A percentile compares a stretch with the other conserved stretches of the same genome.
Evolutionary conservation across 2,113 vertebrate genomes (phyloP).

Genomic region (Pomatostomus ruficeps): DNA sequence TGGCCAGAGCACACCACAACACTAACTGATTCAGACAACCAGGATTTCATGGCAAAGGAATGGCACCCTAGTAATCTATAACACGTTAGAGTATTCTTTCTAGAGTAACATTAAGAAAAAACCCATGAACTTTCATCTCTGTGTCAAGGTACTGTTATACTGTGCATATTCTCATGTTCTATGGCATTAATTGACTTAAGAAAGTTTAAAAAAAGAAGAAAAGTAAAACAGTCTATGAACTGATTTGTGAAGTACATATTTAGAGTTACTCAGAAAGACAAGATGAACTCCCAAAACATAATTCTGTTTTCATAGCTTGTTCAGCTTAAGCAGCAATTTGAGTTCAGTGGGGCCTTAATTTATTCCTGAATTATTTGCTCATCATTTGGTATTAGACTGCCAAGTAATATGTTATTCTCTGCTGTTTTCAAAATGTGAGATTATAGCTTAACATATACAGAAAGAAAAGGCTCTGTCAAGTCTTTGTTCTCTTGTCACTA

Average conservation of each 20-base stretch:
- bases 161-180: background rate
- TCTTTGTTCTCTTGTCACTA: background rate
- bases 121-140: background rate
- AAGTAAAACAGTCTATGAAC: background rate
- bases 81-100: background rate
- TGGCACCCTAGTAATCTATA: background rate
- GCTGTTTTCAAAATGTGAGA: background rate
- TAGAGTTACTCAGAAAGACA: background rate
- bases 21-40: background rate
- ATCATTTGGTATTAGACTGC: constrained; percentile 6
- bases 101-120: background rate
- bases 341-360: background rate
- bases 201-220: background rate
- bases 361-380: constrained; percentile 26
- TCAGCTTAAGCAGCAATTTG: constrained; percentile 14
- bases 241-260: background rate
- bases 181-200: background rate
- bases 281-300: background rate
- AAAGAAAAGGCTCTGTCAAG: background rate
- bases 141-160: background rate
- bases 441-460: background rate
- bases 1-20: too few species aligned
- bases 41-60: background rate
- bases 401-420: background rate
- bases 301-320: constrained; percentile 12